Evolutionary conservation across 2,113 vertebrate species (phyloP).

Genomic region (Sinosuthora webbiana): DNA sequence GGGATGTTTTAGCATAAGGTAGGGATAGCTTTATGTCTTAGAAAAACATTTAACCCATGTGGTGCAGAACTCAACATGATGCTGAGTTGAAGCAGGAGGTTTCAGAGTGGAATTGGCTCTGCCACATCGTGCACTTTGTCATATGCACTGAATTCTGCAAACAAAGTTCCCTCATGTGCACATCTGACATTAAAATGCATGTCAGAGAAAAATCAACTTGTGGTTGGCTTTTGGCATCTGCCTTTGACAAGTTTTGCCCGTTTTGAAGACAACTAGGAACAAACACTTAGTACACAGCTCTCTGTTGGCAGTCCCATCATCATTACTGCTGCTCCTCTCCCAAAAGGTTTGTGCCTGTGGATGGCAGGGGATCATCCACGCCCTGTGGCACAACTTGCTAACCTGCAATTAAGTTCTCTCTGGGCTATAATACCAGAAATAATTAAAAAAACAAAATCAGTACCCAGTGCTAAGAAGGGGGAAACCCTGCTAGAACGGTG

Average conservation of each 20-base stretch:
- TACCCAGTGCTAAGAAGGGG: background rate
- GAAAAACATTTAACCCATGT: background rate
- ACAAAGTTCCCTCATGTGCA: background rate
- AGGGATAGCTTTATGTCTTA: background rate
- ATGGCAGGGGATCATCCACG: background rate
- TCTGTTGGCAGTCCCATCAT: background rate
- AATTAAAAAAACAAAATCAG: background rate
- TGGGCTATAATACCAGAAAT: background rate
- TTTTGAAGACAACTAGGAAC: background rate
- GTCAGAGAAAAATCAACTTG: background rate
- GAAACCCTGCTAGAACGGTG: background rate
- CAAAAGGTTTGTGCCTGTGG: background rate
- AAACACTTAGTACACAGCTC: background rate
- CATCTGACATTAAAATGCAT: background rate
- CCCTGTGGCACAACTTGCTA: background rate
- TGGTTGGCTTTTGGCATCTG: background rate
- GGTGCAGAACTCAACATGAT: background rate
- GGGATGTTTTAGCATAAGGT: background rate
- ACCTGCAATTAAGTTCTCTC: background rate
- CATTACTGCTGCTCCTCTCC: background rate
- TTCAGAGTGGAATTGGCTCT: background rate
- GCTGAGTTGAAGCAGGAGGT: background rate
- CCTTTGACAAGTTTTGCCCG: background rate
- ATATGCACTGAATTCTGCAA: background rate
- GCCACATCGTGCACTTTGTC: background rate